These are phyloP conservation scores for Lagenorhynchus albirostris DNA, from an alignment of 2,113 vertebrate species.

Conservation along the genomic window DNA sequence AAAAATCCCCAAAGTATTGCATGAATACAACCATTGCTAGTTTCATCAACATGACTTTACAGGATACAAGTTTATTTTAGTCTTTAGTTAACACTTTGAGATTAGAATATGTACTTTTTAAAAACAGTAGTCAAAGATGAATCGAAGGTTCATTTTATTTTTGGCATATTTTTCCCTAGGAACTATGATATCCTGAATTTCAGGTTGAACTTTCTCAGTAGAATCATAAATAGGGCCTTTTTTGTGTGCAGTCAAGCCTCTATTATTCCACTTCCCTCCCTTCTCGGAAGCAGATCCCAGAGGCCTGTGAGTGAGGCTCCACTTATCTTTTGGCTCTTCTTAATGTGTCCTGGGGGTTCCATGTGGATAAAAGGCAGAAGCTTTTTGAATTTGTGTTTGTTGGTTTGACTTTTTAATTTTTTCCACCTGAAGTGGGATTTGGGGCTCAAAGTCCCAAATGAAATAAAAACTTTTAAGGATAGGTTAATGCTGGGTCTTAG, in stretches of 20 bases:
- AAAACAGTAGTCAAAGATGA: not conserved
- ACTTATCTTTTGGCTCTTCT: not conserved
- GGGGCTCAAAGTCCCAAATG: not conserved
- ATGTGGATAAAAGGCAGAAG: not conserved
- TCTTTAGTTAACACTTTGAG: not conserved
- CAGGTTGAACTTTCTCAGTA: not conserved
- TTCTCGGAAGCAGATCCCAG: not conserved
- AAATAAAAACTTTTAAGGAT: constrained; percentile 2
- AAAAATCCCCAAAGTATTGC: not conserved
- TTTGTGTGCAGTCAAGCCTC: not conserved
- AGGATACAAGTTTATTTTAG: not conserved
- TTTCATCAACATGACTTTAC: not conserved
- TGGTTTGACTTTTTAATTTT: not conserved
- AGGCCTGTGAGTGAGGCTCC: not conserved
- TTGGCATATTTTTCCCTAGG: not conserved
- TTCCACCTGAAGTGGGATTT: not conserved
- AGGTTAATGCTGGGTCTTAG: not conserved
- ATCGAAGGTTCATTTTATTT: constrained; percentile 15
- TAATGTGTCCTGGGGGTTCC: not conserved
- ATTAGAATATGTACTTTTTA: not conserved
- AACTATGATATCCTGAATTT: not conserved
- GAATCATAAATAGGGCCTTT: not conserved
- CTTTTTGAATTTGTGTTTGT: not conserved
- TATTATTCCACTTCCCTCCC: fast-evolving
- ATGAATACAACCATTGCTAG: not conserved